Percentiles rank a stretch among this genome's conserved stretches.
Evolutionary conservation across 1,140 invertebrate species (phyloP).

Genomic region (Hyles vespertilio): DNA sequence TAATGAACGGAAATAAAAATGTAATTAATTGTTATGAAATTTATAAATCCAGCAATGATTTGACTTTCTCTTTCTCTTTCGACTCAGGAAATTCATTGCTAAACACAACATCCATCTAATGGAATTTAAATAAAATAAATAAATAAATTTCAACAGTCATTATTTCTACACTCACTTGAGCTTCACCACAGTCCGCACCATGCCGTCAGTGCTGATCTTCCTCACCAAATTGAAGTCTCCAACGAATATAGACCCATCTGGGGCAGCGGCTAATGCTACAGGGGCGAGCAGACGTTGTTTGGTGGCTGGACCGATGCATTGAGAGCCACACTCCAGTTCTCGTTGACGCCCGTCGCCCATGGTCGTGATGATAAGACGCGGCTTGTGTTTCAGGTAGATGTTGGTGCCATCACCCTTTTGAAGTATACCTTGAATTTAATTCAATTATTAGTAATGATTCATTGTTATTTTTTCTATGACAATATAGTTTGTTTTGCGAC

Average conservation of each 20-base stretch:
- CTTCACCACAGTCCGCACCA: conserved; percentile 90
- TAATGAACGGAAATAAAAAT: background rate
- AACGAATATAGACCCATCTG: conserved; percentile 96
- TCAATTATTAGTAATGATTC: background rate
- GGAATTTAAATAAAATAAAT: no score
- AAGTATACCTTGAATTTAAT: conserved; percentile 83
- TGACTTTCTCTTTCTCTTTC: background rate
- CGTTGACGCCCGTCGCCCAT: conserved; percentile 95
- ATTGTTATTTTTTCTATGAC: no score
- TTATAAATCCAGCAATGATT: no score
- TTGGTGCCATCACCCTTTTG: conserved; percentile 98
- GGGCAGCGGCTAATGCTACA: conserved; percentile 91
- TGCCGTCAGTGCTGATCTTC: conserved; percentile 91
- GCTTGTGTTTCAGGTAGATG: conserved; percentile 96
- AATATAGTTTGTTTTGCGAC: no score
- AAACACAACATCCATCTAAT: no score
- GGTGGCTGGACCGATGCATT: conserved; percentile 89
- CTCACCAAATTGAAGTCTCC: conserved; percentile 97
- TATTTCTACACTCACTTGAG: conserved; percentile 85
- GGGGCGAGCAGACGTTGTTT: conserved; percentile 92
- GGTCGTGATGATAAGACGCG: conserved; percentile 91
- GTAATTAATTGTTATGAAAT: background rate
- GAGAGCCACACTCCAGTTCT: conserved; percentile 84
- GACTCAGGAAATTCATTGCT: background rate
- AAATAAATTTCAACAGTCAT: no score